phyloP scores from a whole-genome alignment of 1,140 invertebrate genomes.

The Trachymyrmex cornetzi region DNA sequence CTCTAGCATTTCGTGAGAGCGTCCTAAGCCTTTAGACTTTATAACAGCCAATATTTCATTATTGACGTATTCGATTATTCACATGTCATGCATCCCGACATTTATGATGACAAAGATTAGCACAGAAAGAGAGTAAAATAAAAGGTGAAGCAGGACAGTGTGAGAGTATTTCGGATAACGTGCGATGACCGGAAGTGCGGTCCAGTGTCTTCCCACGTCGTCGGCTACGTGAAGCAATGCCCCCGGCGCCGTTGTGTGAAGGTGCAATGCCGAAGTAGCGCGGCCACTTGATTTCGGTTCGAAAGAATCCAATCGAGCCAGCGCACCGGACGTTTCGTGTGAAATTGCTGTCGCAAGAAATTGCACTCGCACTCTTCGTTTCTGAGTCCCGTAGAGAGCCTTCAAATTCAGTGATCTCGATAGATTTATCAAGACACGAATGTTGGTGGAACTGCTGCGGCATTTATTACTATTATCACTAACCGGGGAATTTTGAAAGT shows the following conservation, averaged over 20 bases:
- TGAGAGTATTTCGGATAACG: constrained; percentile 24
- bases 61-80: neutral
- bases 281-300: constrained; percentile 52
- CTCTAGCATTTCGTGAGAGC: too few relatives aligned
- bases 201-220: neutral
- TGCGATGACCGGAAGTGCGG: constrained; percentile 36
- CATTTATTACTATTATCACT: constrained; percentile 10
- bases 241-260: neutral
- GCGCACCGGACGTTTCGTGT: constrained; percentile 15
- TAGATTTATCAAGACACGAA: constrained; percentile 26
- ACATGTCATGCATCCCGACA: neutral
- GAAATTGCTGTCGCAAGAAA: constrained; percentile 53
- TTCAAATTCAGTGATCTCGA: constrained; percentile 10
- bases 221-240: constrained; percentile 34
- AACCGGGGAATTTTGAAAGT: neutral
- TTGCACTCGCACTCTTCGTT: constrained; percentile 33
- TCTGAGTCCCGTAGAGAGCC: constrained; percentile 5
- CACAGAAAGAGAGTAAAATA: neutral
- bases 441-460: neutral
- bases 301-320: constrained; percentile 51
- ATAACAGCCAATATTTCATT: constrained; percentile 35
- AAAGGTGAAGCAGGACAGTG: neutral
- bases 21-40: neutral
- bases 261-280: neutral
- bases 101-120: neutral